These are phyloP conservation scores for Meliscaeva auricollis DNA, from an alignment of 2,888 invertebrate genomes.

Conservation along the genomic window DNA sequence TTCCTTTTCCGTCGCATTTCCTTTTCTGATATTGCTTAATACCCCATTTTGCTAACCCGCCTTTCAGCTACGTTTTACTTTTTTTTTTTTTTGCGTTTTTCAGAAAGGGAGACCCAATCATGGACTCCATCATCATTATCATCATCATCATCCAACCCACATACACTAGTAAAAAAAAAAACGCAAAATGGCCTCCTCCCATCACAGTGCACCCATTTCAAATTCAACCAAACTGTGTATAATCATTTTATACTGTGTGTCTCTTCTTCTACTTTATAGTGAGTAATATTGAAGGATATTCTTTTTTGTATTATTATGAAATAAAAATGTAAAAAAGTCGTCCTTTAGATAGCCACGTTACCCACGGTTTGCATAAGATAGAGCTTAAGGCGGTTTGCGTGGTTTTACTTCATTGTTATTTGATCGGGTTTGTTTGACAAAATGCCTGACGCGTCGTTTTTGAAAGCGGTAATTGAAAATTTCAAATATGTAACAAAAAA, in stretches of 20 bases:
- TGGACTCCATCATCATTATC: neutral
- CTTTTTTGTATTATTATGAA: neutral
- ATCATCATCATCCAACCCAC: neutral
- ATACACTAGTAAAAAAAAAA: neutral
- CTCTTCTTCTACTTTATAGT: neutral
- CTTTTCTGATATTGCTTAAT: conserved; percentile 42
- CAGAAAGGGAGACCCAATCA: neutral
- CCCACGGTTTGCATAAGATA: neutral
- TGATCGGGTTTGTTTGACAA: conserved; percentile 14
- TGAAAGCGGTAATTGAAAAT: conserved; percentile 12
- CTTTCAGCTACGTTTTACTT: neutral
- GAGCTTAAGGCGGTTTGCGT: conserved; percentile 7
- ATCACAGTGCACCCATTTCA: conserved; percentile 7
- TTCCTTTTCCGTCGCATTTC: conserved; percentile 63
- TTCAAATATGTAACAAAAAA: neutral
- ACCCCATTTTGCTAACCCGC: conserved; percentile 9
- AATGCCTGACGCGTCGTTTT: conserved; percentile 1
- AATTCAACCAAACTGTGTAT: neutral
- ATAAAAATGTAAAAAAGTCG: neutral
- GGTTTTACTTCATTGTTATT: conserved; percentile 19
- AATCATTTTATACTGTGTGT: conserved; percentile 20
- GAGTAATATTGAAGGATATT: neutral
- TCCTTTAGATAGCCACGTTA: neutral
- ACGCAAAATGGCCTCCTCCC: neutral
- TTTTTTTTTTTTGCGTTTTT: neutral